Evolutionary conservation across 2,888 invertebrate species (phyloP).

Genomic region (Sphinx pinastri): DNA sequence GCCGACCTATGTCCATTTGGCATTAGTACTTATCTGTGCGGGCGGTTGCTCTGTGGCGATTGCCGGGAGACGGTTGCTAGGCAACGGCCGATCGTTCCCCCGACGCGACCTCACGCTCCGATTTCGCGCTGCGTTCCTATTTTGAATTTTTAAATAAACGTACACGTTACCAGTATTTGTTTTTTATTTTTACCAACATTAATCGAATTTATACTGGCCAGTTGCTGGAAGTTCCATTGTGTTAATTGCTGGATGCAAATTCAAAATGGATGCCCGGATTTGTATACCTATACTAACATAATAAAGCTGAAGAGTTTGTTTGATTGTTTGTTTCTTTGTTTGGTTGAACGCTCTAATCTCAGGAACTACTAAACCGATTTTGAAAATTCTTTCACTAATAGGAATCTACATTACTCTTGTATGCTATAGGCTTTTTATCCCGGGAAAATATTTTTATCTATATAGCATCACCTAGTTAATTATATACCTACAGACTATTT

Average conservation of each 20-base stretch:
- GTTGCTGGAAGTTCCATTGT: not conserved
- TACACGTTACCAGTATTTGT: constrained; percentile 6
- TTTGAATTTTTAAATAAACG: constrained; percentile 34
- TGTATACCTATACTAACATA: too few relatives aligned
- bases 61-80: constrained; percentile 60
- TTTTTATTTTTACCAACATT: not conserved
- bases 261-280: not conserved
- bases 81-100: constrained; percentile 63
- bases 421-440: too few relatives aligned
- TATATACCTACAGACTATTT: too few relatives aligned
- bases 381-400: too few relatives aligned
- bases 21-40: constrained; percentile 21
- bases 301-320: too few relatives aligned
- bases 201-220: not conserved
- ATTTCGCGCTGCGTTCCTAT: constrained; percentile 41
- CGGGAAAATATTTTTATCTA: too few relatives aligned
- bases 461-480: too few relatives aligned
- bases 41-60: constrained; percentile 34
- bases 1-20: not conserved
- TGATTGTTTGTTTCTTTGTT: too few relatives aligned
- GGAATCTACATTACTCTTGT: too few relatives aligned
- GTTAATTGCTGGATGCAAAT: not conserved
- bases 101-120: constrained; percentile 48
- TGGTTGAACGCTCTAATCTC: too few relatives aligned
- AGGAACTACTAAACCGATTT: too few relatives aligned